These are phyloP conservation scores for Cherax destructor DNA, from an alignment of 1,140 invertebrate species.

Conservation along the genomic window DNA sequence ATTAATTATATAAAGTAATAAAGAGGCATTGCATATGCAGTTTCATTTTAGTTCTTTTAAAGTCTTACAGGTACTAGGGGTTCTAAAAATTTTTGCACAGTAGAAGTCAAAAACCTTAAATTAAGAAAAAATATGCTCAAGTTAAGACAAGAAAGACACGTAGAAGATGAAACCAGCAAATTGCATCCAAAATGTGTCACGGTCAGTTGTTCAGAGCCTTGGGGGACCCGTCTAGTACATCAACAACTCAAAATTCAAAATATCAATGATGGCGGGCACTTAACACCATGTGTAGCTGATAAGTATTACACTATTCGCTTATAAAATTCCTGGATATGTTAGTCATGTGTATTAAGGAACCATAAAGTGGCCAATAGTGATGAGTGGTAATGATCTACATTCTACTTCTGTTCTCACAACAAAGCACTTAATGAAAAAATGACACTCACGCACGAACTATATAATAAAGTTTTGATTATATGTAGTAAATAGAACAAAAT, in stretches of 20 bases:
- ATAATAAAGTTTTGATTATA: constrained; percentile 26
- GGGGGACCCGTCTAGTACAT: constrained; percentile 30
- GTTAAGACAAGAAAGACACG: constrained; percentile 66
- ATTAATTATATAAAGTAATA: constrained; percentile 66
- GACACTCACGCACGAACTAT: background rate
- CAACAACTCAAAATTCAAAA: constrained; percentile 8
- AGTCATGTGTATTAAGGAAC: constrained; percentile 13
- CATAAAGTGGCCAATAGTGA: constrained; percentile 20
- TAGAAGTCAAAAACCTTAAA: constrained; percentile 60
- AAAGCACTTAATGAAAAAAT: constrained; percentile 15
- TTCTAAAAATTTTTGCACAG: constrained; percentile 59
- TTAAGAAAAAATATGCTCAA: constrained; percentile 40
- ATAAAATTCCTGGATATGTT: constrained; percentile 58
- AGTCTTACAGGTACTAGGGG: constrained; percentile 65
- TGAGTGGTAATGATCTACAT: constrained; percentile 15
- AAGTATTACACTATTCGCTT: constrained; percentile 29
- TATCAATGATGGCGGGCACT: constrained; percentile 11
- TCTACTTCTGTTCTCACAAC: constrained; percentile 15
- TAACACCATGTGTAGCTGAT: constrained; percentile 29
- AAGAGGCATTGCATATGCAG: constrained; percentile 67
- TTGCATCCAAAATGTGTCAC: constrained; percentile 48
- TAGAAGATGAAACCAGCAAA: constrained; percentile 67
- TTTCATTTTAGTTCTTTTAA: constrained; percentile 62
- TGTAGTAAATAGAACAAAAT: background rate
- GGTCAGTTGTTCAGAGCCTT: constrained; percentile 41